Conservation (phyloP, 2,797 vertebrate species). For the Hafferia zeledoni region DNA sequence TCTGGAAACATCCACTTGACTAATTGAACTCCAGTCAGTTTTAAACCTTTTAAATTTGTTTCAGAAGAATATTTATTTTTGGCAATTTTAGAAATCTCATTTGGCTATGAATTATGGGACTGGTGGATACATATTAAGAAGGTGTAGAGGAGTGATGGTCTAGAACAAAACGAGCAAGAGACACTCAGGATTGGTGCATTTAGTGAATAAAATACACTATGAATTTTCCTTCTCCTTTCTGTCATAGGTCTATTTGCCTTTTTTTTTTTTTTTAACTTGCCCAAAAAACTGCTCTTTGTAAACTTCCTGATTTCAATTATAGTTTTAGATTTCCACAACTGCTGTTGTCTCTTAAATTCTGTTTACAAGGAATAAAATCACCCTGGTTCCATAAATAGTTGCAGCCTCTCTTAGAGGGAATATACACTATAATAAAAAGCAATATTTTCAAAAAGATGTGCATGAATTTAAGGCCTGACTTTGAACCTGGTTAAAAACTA, state of each 20-base stretch:
- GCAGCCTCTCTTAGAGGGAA: not conserved
- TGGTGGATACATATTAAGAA: not conserved
- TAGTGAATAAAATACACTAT: not conserved
- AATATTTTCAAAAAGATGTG: not conserved
- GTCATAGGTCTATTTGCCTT: not conserved
- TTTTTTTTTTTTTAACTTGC: rapidly evolving
- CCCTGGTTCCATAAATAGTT: not conserved
- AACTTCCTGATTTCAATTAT: not conserved
- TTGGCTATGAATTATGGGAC: not conserved
- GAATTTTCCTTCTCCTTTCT: not conserved
- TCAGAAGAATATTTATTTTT: not conserved
- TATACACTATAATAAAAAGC: not conserved
- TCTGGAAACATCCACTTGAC: not conserved
- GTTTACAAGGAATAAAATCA: not conserved
- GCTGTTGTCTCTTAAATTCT: not conserved
- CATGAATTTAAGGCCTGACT: not conserved
- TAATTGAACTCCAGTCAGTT: not conserved
- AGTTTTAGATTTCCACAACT: not conserved
- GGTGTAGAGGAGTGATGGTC: not conserved
- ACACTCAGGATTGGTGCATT: not conserved
- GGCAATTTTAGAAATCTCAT: not conserved
- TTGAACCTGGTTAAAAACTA: not conserved
- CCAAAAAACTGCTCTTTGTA: not conserved
- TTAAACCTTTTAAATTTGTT: not conserved
- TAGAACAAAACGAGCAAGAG: not conserved